A percentile compares a stretch with the other conserved stretches of the same genome.
Evolutionary conservation across 2,797 vertebrate genomes (phyloP).

Genomic region (Fratercula arctica): DNA sequence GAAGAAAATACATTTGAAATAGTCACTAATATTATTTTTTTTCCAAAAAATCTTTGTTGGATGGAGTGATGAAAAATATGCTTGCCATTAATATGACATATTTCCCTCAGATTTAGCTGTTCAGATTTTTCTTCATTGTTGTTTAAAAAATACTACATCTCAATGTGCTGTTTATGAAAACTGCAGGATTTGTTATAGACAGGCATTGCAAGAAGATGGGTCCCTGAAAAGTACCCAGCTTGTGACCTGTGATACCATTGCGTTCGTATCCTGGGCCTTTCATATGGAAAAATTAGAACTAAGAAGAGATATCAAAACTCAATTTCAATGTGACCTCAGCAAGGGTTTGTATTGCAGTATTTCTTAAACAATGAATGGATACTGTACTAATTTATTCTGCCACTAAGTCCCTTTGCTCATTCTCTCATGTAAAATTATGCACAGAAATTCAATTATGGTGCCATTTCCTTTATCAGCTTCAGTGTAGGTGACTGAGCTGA

Average conservation of each 20-base stretch:
- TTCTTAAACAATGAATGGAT: neutral
- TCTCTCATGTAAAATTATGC: neutral
- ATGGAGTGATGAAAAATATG: neutral
- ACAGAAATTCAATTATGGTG: neutral
- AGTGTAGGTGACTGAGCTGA: neutral
- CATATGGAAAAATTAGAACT: neutral
- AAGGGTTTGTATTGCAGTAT: neutral
- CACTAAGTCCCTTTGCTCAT: neutral
- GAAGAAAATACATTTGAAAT: neutral
- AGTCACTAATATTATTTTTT: neutral
- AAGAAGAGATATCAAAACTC: neutral
- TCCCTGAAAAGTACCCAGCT: neutral
- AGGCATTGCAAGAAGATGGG: neutral
- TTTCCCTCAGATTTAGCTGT: neutral
- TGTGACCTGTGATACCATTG: neutral
- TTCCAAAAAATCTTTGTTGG: fast-evolving
- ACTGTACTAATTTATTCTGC: neutral
- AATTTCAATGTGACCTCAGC: neutral
- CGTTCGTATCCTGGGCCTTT: neutral
- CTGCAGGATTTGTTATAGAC: neutral
- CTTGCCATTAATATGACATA: neutral
- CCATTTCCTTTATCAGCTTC: neutral
- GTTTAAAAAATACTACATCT: neutral
- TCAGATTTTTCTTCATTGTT: neutral
- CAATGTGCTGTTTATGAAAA: neutral